Evolutionary conservation across 2,113 vertebrate genomes (phyloP).

Genomic region (Athene noctua): DNA sequence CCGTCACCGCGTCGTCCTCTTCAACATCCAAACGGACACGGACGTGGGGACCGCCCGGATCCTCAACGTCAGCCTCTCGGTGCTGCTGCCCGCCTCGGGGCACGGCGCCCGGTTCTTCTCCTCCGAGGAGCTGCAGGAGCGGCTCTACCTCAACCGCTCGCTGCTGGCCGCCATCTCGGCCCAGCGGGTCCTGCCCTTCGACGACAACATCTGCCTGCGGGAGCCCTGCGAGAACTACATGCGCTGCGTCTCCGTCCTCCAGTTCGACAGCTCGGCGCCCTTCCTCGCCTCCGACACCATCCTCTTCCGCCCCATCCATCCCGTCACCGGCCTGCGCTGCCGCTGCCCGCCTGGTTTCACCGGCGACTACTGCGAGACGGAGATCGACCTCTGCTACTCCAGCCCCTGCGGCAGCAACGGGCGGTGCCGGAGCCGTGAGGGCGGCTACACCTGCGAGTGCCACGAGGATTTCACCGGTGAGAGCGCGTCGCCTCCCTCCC

Average conservation of each 20-base stretch:
- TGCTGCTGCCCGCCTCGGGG: conserved; percentile 62
- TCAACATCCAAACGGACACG: conserved; percentile 91
- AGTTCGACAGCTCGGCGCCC: conserved; percentile 94
- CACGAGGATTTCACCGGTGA: conserved; percentile 90
- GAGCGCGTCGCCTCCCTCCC: neutral
- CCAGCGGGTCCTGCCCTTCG: conserved; percentile 92
- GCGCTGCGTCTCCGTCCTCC: conserved; percentile 94
- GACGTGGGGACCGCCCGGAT: conserved; percentile 87
- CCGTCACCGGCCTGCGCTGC: conserved; percentile 90
- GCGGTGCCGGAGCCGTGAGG: conserved; percentile 86
- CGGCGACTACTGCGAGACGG: conserved; percentile 94
- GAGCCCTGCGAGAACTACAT: conserved; percentile 98
- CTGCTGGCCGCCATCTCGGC: conserved; percentile 85
- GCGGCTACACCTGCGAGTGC: conserved; percentile 93
- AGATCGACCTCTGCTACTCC: conserved; percentile 96
- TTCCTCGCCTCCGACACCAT: conserved; percentile 92
- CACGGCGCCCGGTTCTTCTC: conserved; percentile 77
- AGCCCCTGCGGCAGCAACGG: conserved; percentile 88
- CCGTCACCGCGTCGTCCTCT: conserved; percentile 86
- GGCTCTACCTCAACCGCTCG: conserved; percentile 93
- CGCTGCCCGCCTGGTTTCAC: conserved; percentile 92
- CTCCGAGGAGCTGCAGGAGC: conserved; percentile 94
- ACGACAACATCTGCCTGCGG: conserved; percentile 94
- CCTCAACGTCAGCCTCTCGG: conserved; percentile 95
- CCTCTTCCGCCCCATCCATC: conserved; percentile 94